phyloP scores from a whole-genome alignment of 23 tunicate genomes.

The Diplosoma virens region DNA sequence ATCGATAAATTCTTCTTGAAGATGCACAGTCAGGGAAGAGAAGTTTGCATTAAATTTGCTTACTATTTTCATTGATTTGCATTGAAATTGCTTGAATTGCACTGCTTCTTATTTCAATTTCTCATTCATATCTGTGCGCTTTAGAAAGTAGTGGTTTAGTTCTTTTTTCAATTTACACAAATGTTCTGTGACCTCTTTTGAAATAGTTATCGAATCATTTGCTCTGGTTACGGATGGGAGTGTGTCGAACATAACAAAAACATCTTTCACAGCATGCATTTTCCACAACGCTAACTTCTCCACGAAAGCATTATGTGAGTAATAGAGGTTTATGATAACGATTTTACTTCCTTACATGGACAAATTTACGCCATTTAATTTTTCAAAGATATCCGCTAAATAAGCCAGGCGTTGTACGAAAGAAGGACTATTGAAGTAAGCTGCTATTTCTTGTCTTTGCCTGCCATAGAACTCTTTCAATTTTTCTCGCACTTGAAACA shows the following conservation, averaged over 20 bases:
- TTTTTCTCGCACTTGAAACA: not conserved
- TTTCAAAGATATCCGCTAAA: not conserved
- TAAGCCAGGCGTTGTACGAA: not conserved
- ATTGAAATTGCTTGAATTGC: too few relatives aligned
- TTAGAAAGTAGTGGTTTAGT: conserved; percentile 22
- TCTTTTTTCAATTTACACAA: conserved; percentile 3
- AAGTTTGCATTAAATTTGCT: conserved; percentile 13
- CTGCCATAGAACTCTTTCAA: too few relatives aligned
- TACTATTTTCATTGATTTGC: too few relatives aligned
- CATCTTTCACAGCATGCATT: conserved; percentile 12
- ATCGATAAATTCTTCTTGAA: conserved; percentile 12
- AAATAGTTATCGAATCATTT: conserved; percentile 14
- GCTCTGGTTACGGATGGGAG: conserved; percentile 10
- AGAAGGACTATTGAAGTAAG: not conserved
- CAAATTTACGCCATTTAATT: not conserved
- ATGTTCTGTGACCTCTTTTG: too few relatives aligned
- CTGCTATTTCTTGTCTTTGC: not conserved
- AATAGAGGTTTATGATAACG: not conserved
- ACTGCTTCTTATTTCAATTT: conserved; percentile 3
- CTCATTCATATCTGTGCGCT: conserved; percentile 30
- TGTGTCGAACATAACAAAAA: conserved; percentile 26
- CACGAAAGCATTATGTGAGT: conserved; percentile 17
- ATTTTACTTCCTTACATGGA: conserved; percentile 2
- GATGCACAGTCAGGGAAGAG: conserved; percentile 30
- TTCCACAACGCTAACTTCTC: conserved; percentile 30